A percentile compares a stretch with the other conserved stretches of the same genome.
phyloP scores from a whole-genome alignment of 2,797 vertebrate genomes.

The Aulostomus chinensis region DNA sequence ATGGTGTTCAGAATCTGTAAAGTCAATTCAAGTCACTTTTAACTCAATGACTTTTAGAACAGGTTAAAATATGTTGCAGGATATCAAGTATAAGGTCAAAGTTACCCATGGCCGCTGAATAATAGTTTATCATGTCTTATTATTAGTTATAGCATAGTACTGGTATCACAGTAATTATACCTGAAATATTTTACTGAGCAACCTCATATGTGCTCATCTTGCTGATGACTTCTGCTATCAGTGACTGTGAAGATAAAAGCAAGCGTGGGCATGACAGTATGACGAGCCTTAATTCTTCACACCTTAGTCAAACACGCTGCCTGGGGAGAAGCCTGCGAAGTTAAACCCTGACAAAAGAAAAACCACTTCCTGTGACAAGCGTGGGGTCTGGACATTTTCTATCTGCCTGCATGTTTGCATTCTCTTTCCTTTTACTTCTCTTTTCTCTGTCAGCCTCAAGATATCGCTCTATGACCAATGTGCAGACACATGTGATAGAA shows the following conservation, averaged over 20 bases:
- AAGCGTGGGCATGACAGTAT: constrained; percentile 20
- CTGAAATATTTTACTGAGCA: no score
- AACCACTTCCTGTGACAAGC: constrained; percentile 50
- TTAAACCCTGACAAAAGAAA: constrained; percentile 25
- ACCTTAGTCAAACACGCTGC: constrained; percentile 46
- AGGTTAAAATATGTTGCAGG: no score
- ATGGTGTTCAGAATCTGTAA: constrained; percentile 17
- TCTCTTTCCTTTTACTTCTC: neutral
- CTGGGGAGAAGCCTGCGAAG: constrained; percentile 17
- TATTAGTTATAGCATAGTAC: no score
- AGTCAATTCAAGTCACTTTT: no score
- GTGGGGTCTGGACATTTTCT: constrained; percentile 21
- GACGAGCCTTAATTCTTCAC: constrained; percentile 35
- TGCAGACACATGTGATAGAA: neutral
- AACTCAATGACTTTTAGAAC: no score
- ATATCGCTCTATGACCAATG: constrained; percentile 5
- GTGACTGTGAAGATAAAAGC: constrained; percentile 16
- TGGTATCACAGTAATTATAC: no score
- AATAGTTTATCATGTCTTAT: no score
- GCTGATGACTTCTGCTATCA: no score
- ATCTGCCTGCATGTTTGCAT: neutral
- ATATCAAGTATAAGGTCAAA: no score
- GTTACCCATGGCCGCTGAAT: no score
- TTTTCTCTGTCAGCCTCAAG: constrained; percentile 1
- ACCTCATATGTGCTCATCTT: no score